These are phyloP conservation scores for Colletes latitarsis DNA, from an alignment of 1,140 invertebrate genomes.

Conservation along the genomic window DNA sequence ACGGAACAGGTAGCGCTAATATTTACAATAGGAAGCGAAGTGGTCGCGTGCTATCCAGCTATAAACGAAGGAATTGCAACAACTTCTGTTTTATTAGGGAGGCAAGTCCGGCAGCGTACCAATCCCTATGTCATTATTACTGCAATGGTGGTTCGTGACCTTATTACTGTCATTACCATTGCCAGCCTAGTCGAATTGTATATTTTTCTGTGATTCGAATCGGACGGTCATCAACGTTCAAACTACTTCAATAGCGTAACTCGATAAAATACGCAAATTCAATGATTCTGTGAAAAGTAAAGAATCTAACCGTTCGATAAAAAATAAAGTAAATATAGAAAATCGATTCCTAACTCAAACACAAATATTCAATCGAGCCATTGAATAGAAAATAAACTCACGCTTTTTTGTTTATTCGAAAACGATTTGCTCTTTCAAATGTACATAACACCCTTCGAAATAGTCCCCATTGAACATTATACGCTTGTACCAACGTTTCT, in stretches of 20 bases:
- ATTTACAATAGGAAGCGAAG: slow-evolving; percentile 69
- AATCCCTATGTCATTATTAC: slow-evolving; percentile 70
- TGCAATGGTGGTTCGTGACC: slow-evolving; percentile 72
- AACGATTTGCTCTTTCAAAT: no score
- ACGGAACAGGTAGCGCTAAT: slow-evolving; percentile 61
- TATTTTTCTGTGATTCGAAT: slow-evolving; percentile 36
- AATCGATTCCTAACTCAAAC: no score
- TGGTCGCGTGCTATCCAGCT: slow-evolving; percentile 68
- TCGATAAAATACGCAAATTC: background rate
- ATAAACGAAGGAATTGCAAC: slow-evolving; percentile 74
- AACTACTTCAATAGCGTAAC: slow-evolving; percentile 41
- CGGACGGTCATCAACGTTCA: slow-evolving; percentile 35
- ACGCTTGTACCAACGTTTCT: no score
- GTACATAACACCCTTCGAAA: no score
- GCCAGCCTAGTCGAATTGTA: slow-evolving; percentile 44
- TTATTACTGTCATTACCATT: slow-evolving; percentile 73
- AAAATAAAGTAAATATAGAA: no score
- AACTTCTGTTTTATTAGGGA: slow-evolving; percentile 76
- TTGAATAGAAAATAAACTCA: no score
- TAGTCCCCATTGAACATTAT: no score
- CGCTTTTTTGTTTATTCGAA: no score
- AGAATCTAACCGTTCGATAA: no score
- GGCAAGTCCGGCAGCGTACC: slow-evolving; percentile 65
- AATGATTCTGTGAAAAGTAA: background rate
- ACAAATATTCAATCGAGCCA: no score